Evolutionary conservation across 2,888 invertebrate genomes (phyloP).

Genomic region (Chalcis sispes): DNA sequence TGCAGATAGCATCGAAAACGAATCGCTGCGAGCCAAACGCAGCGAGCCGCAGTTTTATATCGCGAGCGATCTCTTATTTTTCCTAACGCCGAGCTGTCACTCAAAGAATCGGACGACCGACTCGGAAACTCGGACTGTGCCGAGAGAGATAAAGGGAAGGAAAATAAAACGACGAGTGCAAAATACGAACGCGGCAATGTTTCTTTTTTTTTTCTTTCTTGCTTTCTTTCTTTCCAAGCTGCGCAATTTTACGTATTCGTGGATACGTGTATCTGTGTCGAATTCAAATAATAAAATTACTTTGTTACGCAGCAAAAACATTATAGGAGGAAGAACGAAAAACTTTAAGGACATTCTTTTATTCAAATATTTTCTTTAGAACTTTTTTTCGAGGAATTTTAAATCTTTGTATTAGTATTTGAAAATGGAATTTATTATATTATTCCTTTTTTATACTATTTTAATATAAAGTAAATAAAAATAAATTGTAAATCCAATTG

Average conservation of each 20-base stretch:
- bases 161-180: too few relatives aligned
- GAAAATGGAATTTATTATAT: too few relatives aligned
- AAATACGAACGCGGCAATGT: too few relatives aligned
- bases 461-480: too few relatives aligned
- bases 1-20: constrained; percentile 26
- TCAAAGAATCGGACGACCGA: constrained; percentile 19
- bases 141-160: background rate
- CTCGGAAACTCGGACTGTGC: constrained; percentile 33
- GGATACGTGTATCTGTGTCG: background rate
- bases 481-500: too few relatives aligned
- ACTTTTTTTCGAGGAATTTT: too few relatives aligned
- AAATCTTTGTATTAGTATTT: too few relatives aligned
- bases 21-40: constrained; percentile 32
- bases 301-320: background rate
- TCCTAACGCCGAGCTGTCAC: constrained; percentile 41
- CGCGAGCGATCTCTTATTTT: constrained; percentile 42
- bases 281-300: constrained; percentile 26
- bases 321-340: background rate
- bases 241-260: constrained; percentile 1
- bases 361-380: too few relatives aligned
- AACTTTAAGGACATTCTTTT: constrained; percentile 22
- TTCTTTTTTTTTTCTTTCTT: too few relatives aligned
- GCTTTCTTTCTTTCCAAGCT: too few relatives aligned
- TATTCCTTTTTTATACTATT: too few relatives aligned
- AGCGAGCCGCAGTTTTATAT: constrained; percentile 23